Percentiles rank a stretch among this genome's conserved stretches.
Evolutionary conservation across 2,113 vertebrate species (phyloP).

Genomic region (Bufo bufo): DNA sequence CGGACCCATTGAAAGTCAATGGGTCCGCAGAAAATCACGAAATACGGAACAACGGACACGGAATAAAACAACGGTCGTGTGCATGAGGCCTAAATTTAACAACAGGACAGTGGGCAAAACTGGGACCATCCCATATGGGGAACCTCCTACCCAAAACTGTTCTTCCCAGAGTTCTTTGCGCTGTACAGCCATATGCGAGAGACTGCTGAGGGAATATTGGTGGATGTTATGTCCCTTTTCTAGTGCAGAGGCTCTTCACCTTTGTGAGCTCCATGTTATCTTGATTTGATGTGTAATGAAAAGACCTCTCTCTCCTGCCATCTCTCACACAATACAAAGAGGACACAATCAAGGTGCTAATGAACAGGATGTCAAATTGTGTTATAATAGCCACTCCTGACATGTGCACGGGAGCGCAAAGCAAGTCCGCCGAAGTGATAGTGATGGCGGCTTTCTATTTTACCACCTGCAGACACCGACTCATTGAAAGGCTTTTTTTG

Average conservation of each 20-base stretch:
- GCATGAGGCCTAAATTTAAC: no score
- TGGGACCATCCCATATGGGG: no score
- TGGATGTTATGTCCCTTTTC: constrained; percentile 2
- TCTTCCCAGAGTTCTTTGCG: background rate
- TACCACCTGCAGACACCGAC: constrained; percentile 51
- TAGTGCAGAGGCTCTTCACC: constrained; percentile 8
- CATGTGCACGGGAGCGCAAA: constrained; percentile 47
- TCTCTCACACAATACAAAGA: constrained; percentile 36
- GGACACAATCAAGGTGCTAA: constrained; percentile 53
- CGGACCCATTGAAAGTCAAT: no score
- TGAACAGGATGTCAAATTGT: constrained; percentile 58
- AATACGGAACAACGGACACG: no score
- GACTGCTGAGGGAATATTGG: background rate
- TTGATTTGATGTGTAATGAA: background rate
- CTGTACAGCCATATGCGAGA: background rate
- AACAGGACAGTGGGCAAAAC: no score
- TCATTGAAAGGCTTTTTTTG: constrained; percentile 33
- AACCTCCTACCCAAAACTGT: no score
- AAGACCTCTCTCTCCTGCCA: constrained; percentile 30
- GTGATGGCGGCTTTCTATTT: constrained; percentile 57
- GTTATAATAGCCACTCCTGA: constrained; percentile 47
- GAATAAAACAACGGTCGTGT: no score
- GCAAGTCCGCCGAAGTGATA: constrained; percentile 39
- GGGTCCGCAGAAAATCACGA: no score
- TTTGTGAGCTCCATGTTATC: constrained; percentile 34